Conservation (phyloP, 1,140 invertebrate genomes). For the Pogonomyrmex barbatus region DNA sequence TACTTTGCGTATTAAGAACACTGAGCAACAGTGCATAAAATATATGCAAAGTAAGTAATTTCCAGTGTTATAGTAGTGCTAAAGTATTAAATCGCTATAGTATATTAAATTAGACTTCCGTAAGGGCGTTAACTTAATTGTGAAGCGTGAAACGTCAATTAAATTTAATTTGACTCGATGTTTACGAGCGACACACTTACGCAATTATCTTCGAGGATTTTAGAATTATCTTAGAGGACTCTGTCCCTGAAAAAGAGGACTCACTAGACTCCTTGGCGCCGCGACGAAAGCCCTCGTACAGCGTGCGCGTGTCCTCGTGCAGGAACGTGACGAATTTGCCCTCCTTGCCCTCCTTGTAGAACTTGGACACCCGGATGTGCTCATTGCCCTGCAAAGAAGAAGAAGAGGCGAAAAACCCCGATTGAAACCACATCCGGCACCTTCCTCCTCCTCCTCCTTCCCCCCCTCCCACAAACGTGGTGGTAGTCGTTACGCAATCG, state of each 20-base stretch:
- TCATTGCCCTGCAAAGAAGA: slow-evolving; percentile 92
- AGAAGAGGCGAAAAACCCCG: background rate
- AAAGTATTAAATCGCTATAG: too few species aligned
- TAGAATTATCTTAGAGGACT: background rate
- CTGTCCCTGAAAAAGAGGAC: slow-evolving; percentile 69
- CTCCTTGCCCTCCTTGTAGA: slow-evolving; percentile 96
- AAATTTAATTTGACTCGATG: background rate
- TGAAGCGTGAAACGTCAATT: background rate
- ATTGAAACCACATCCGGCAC: slow-evolving; percentile 27
- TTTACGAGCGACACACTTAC: background rate
- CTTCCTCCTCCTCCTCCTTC: background rate
- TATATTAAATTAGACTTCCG: too few species aligned
- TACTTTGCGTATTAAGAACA: too few species aligned
- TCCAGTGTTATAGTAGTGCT: too few species aligned
- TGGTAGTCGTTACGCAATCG: slow-evolving; percentile 64
- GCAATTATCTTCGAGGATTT: background rate
- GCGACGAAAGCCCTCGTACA: slow-evolving; percentile 96
- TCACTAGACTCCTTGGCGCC: slow-evolving; percentile 97
- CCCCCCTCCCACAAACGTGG: too few species aligned
- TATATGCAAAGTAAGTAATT: too few species aligned
- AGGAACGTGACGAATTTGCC: slow-evolving; percentile 94
- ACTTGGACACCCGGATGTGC: slow-evolving; percentile 95
- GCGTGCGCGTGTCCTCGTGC: slow-evolving; percentile 94
- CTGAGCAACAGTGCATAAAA: too few species aligned
- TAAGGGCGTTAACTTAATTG: too few species aligned